A percentile compares a stretch with the other conserved stretches of the same genome.
Conservation (phyloP, 2,797 vertebrate genomes). For the Rhadinocentrus ornatus region DNA sequence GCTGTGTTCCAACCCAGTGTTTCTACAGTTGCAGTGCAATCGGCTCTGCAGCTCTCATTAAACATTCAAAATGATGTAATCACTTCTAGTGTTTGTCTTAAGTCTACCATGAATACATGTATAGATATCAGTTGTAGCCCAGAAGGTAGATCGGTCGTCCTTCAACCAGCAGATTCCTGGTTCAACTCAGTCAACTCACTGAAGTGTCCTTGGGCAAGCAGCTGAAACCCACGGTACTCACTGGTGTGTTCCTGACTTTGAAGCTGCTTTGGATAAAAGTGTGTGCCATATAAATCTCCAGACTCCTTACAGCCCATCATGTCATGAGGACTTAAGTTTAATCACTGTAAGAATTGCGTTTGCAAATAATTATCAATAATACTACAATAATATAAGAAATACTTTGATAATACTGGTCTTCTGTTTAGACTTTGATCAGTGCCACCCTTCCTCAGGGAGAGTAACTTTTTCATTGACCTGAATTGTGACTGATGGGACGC, state of each 20-base stretch:
- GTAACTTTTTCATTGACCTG: not conserved
- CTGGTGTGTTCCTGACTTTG: not conserved
- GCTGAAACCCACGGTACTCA: not conserved
- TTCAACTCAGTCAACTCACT: not conserved
- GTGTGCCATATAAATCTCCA: not conserved
- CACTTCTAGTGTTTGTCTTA: slow-evolving; percentile 9
- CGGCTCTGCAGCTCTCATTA: not conserved
- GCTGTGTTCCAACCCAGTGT: not conserved
- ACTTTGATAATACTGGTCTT: not conserved
- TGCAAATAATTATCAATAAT: not conserved
- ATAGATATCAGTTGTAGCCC: not conserved
- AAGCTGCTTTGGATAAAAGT: not conserved
- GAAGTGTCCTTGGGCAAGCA: not conserved
- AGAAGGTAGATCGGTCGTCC: not conserved
- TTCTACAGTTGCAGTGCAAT: not conserved
- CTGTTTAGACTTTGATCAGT: not conserved
- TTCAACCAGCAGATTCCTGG: not conserved
- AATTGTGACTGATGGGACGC: not conserved
- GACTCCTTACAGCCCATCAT: not conserved
- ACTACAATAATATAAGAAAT: not conserved
- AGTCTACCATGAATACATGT: slow-evolving; percentile 8
- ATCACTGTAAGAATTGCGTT: not conserved
- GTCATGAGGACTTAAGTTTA: not conserved
- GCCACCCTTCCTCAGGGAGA: not conserved
- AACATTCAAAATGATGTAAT: not conserved